phyloP scores from a whole-genome alignment of 2,797 vertebrate species.

The Margarornis squamiger region DNA sequence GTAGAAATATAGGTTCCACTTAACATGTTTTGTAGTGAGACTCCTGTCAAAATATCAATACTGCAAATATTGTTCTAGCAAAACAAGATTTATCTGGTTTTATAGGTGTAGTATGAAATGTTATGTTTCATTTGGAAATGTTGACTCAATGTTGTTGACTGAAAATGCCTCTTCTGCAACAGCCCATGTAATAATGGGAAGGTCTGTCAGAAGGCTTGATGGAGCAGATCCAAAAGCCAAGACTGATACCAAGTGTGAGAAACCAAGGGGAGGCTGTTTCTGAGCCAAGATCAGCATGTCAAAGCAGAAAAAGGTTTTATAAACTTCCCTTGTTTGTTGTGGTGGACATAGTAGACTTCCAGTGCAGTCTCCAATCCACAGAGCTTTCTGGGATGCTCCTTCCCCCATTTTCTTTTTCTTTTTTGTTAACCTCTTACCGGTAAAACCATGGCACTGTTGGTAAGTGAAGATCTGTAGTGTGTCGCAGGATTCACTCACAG shows the following conservation, averaged over 20 bases:
- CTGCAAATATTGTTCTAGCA: background rate
- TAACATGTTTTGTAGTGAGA: background rate
- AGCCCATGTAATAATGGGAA: background rate
- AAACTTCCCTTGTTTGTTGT: background rate
- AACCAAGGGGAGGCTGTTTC: background rate
- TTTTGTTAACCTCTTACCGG: background rate
- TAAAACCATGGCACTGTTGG: background rate
- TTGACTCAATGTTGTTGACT: background rate
- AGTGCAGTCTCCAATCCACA: background rate
- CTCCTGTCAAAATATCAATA: background rate
- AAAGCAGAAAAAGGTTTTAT: background rate
- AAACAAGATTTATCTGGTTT: background rate
- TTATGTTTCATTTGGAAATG: background rate
- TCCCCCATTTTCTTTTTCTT: accelerated
- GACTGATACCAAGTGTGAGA: background rate
- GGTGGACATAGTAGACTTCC: background rate
- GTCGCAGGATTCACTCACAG: background rate
- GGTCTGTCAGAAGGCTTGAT: background rate
- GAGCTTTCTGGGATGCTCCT: background rate
- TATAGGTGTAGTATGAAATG: background rate
- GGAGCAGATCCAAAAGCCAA: background rate
- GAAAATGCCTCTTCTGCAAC: background rate
- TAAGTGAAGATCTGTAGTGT: background rate
- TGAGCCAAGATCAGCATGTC: background rate
- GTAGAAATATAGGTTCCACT: background rate